These are phyloP conservation scores for Diplodus sargus DNA, from an alignment of 2,797 vertebrate genomes.

Conservation along the genomic window DNA sequence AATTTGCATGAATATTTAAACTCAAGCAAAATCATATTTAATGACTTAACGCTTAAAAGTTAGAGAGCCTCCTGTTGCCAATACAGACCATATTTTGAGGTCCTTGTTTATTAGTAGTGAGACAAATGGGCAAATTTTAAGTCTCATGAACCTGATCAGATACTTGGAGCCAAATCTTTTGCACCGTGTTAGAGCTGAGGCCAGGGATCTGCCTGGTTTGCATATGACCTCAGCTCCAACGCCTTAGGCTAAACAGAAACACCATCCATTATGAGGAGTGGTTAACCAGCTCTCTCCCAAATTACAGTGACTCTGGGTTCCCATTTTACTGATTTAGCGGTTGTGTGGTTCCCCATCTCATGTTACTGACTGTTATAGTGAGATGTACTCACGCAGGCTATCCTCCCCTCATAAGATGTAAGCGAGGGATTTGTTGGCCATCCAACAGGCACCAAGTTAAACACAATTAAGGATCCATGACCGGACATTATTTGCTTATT, in stretches of 20 bases:
- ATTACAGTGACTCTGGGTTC: slow-evolving; percentile 83
- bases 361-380: slow-evolving; percentile 81
- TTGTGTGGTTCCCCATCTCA: slow-evolving; percentile 82
- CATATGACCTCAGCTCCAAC: slow-evolving; percentile 83
- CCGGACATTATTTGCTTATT: slow-evolving; percentile 47
- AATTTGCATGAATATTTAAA: slow-evolving; percentile 1
- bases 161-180: slow-evolving; percentile 52
- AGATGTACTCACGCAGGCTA: slow-evolving; percentile 77
- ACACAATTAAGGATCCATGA: slow-evolving; percentile 54
- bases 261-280: slow-evolving; percentile 84
- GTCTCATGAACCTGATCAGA: slow-evolving; percentile 47
- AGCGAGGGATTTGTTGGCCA: slow-evolving; percentile 63
- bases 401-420: slow-evolving; percentile 69
- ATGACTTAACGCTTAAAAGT: neutral
- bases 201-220: slow-evolving; percentile 80
- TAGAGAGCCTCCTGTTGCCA: neutral
- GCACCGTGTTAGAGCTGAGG: slow-evolving; percentile 51
- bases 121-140: slow-evolving; percentile 9
- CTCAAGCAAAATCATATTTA: neutral
- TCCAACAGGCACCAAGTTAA: slow-evolving; percentile 68
- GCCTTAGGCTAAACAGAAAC: slow-evolving; percentile 84
- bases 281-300: slow-evolving; percentile 84
- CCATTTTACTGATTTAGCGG: slow-evolving; percentile 84
- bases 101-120: neutral
- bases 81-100: slow-evolving; percentile 17